These are phyloP conservation scores for Diloba caeruleocephala DNA, from an alignment of 2,888 invertebrate species.

Conservation along the genomic window DNA sequence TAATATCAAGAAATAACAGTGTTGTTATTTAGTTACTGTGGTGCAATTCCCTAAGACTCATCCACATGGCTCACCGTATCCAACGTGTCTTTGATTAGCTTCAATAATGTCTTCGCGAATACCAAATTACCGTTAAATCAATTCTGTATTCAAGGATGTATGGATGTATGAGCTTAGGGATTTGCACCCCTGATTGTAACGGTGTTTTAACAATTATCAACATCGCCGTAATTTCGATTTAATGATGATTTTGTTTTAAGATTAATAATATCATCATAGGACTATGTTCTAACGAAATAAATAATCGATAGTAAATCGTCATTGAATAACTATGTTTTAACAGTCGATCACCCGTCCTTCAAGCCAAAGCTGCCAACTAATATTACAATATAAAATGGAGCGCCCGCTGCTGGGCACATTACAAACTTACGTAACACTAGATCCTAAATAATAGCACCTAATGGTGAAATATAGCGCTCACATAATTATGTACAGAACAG, in stretches of 20 bases:
- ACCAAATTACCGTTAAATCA: no score
- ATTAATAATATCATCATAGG: no score
- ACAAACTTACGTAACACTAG: constrained; percentile 62
- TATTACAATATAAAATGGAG: constrained; percentile 50
- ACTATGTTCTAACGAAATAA: neutral
- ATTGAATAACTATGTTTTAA: neutral
- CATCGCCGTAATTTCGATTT: neutral
- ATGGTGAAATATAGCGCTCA: constrained; percentile 74
- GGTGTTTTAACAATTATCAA: constrained; percentile 2
- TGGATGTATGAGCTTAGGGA: no score
- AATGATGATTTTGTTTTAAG: no score
- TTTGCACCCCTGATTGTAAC: no score
- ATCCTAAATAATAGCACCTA: constrained; percentile 84
- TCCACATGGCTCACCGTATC: no score
- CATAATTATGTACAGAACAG: constrained; percentile 57
- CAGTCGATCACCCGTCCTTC: constrained; percentile 32
- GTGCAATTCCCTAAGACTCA: neutral
- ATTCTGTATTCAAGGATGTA: no score
- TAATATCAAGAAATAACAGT: constrained; percentile 4
- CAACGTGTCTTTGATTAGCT: no score
- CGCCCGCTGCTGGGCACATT: constrained; percentile 34
- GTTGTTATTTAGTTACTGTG: constrained; percentile 6
- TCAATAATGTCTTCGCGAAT: no score
- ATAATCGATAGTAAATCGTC: no score
- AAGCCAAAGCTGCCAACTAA: constrained; percentile 64